These are phyloP conservation scores for Chelon auratus DNA, from an alignment of 2,797 vertebrate genomes.

Conservation along the genomic window DNA sequence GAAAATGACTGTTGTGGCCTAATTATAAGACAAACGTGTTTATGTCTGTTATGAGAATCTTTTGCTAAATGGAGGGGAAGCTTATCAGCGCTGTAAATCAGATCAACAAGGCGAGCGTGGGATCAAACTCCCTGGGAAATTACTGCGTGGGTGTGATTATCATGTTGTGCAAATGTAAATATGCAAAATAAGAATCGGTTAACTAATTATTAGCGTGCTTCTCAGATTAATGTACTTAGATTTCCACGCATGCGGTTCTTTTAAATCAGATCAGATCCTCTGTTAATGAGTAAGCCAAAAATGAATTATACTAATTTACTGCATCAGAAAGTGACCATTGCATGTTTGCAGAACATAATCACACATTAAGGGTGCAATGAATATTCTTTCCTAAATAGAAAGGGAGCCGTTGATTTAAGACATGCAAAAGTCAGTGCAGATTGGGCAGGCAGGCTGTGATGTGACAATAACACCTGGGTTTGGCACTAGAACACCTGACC, in stretches of 20 bases:
- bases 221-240: neutral
- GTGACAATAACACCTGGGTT: slow-evolving; percentile 3
- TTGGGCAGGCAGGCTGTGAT: neutral
- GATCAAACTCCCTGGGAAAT: slow-evolving; percentile 44
- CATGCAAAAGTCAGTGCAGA: neutral
- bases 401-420: neutral
- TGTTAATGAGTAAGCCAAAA: no score
- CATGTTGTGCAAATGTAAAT: neutral
- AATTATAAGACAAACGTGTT: neutral
- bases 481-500: slow-evolving; percentile 19
- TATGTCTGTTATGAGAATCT: neutral
- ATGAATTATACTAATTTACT: neutral
- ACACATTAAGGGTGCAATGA: neutral
- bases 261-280: no score
- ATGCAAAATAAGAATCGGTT: neutral
- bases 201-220: neutral
- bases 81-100: slow-evolving; percentile 44
- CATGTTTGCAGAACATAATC: neutral
- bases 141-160: slow-evolving; percentile 40
- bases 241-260: no score
- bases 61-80: neutral
- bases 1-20: neutral
- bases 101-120: neutral
- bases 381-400: neutral
- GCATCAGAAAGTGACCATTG: neutral